These are phyloP conservation scores for Linnaemya tessellans DNA, from an alignment of 2,888 invertebrate species.

Conservation along the genomic window DNA sequence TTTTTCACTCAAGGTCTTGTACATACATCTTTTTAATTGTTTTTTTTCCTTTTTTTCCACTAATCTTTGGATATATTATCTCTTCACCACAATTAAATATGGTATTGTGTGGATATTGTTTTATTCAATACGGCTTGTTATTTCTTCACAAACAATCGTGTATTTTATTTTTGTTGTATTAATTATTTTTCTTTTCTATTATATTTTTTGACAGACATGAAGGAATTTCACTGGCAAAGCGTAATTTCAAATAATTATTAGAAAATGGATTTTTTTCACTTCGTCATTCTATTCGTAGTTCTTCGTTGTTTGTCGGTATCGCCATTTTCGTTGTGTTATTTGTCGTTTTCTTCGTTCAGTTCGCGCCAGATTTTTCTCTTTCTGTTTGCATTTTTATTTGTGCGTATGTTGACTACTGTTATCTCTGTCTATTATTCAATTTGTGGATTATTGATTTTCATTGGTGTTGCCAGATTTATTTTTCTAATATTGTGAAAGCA, in stretches of 20 bases:
- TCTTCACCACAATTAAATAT: slow-evolving; percentile 26
- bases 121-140: slow-evolving; percentile 22
- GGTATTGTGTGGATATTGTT: slow-evolving; percentile 38
- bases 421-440: slow-evolving; percentile 57
- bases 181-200: slow-evolving; percentile 64
- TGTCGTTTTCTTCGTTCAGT: slow-evolving; percentile 73
- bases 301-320: slow-evolving; percentile 76
- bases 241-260: slow-evolving; percentile 80
- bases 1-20: slow-evolving; percentile 70
- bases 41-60: slow-evolving; percentile 48
- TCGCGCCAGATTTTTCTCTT: slow-evolving; percentile 71
- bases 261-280: slow-evolving; percentile 80
- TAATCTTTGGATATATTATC: slow-evolving; percentile 55
- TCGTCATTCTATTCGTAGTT: slow-evolving; percentile 77
- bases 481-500: no score
- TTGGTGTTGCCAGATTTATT: slow-evolving; percentile 44
- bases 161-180: slow-evolving; percentile 33
- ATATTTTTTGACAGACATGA: slow-evolving; percentile 74
- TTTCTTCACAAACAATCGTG: slow-evolving; percentile 21
- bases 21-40: slow-evolving; percentile 53
- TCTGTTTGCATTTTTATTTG: slow-evolving; percentile 64
- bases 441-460: slow-evolving; percentile 55
- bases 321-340: slow-evolving; percentile 71
- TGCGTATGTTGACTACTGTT: slow-evolving; percentile 41
- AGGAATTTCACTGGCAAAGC: slow-evolving; percentile 81